These are phyloP conservation scores for Kryptolebias ocellatus DNA, from an alignment of 2,797 vertebrate species.

Conservation along the genomic window DNA sequence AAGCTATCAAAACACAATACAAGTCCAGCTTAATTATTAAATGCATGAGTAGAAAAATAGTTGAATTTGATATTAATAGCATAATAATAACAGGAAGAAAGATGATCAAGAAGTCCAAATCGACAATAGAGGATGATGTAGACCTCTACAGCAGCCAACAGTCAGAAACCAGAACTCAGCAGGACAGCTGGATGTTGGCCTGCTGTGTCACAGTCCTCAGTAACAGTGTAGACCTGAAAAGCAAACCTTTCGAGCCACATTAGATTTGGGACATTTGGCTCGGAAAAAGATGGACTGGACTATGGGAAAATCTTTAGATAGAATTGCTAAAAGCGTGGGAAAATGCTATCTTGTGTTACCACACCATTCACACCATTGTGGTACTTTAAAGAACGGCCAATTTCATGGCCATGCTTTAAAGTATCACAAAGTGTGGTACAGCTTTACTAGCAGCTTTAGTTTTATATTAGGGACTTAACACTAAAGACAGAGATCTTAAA, in stretches of 20 bases:
- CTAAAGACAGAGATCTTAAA: neutral
- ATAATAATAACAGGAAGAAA: too few species aligned
- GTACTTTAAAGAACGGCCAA: constrained; percentile 38
- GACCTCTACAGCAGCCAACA: neutral
- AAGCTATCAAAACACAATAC: too few species aligned
- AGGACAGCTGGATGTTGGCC: constrained; percentile 10
- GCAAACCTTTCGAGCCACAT: constrained; percentile 40
- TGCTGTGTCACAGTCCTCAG: constrained; percentile 7
- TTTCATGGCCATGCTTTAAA: constrained; percentile 61
- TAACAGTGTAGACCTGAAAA: constrained; percentile 16
- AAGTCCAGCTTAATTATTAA: too few species aligned
- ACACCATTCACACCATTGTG: constrained; percentile 30
- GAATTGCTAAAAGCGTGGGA: constrained; percentile 55
- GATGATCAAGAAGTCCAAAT: neutral
- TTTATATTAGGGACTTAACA: constrained; percentile 28
- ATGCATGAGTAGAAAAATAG: too few species aligned
- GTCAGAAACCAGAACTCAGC: constrained; percentile 5
- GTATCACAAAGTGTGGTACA: constrained; percentile 54
- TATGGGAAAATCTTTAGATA: constrained; percentile 63
- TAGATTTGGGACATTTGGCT: constrained; percentile 46
- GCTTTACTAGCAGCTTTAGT: constrained; percentile 32
- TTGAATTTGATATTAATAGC: too few species aligned
- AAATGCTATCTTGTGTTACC: constrained; percentile 55
- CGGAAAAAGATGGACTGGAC: constrained; percentile 48
- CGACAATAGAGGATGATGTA: neutral